Percentiles rank a stretch among this genome's conserved stretches.
These are phyloP conservation scores for Seladonia tumulorum DNA, from an alignment of 2,888 invertebrate genomes.

Conservation along the genomic window DNA sequence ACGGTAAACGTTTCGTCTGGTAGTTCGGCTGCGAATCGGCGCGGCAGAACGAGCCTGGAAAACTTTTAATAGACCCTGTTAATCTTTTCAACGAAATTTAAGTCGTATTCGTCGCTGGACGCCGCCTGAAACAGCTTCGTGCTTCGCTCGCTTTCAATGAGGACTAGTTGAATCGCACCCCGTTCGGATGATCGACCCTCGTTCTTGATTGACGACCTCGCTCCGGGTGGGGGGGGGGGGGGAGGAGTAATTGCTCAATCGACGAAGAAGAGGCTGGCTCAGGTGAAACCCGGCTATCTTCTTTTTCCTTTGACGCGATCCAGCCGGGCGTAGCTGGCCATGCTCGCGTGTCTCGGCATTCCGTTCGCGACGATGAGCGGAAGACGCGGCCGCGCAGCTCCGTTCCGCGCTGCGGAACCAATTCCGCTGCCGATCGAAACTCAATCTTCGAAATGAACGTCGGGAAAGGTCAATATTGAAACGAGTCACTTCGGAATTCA, in stretches of 20 bases:
- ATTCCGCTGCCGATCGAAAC: constrained; percentile 52
- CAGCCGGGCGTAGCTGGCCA: constrained; percentile 21
- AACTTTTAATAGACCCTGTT: constrained; percentile 46
- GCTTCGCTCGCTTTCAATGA: constrained; percentile 51
- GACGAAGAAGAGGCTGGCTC: constrained; percentile 42
- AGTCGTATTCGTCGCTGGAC: constrained; percentile 27
- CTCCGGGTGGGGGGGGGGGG: too few relatives aligned
- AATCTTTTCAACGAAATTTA: constrained; percentile 48
- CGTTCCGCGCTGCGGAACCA: constrained; percentile 30
- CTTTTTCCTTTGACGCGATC: constrained; percentile 56
- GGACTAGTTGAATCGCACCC: constrained; percentile 45
- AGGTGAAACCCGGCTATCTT: constrained; percentile 52
- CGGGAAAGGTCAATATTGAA: constrained; percentile 52
- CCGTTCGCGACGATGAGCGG: not conserved
- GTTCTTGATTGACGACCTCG: constrained; percentile 61
- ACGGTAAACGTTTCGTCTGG: constrained; percentile 3
- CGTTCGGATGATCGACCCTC: constrained; percentile 34
- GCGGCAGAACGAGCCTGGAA: constrained; percentile 21
- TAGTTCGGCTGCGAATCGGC: not conserved
- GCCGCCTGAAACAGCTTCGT: constrained; percentile 42
- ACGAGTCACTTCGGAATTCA: constrained; percentile 46
- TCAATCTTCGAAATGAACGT: constrained; percentile 58
- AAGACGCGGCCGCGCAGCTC: not conserved
- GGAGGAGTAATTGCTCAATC: constrained; percentile 64
- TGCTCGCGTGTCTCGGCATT: constrained; percentile 46